Conservation (phyloP, 2,113 vertebrate genomes). For the Eira barbara region DNA sequence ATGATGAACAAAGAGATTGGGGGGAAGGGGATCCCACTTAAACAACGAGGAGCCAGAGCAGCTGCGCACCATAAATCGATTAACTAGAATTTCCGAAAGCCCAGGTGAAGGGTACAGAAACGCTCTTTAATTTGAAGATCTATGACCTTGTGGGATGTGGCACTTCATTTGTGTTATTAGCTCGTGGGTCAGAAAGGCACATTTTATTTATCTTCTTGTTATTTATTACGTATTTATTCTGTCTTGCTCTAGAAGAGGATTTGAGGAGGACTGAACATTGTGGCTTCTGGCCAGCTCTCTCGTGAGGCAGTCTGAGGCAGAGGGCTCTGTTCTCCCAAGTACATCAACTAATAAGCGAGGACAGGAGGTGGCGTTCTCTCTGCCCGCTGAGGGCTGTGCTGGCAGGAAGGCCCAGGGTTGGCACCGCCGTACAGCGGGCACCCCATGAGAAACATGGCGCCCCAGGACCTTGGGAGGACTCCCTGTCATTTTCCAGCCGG, state of each 20-base stretch:
- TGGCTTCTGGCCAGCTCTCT: constrained; percentile 48
- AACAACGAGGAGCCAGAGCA: constrained; percentile 60
- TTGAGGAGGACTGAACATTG: fast-evolving
- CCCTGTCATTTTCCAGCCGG: background rate
- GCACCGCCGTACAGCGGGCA: background rate
- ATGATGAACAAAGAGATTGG: background rate
- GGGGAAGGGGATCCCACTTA: background rate
- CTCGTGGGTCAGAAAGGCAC: constrained; percentile 70
- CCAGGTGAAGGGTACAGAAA: constrained; percentile 71
- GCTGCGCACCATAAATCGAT: constrained; percentile 67
- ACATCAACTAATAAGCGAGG: constrained; percentile 59
- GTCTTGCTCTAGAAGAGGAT: background rate
- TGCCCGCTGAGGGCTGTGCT: constrained; percentile 47
- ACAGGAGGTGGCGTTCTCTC: constrained; percentile 68
- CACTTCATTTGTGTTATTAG: constrained; percentile 74
- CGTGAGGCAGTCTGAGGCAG: constrained; percentile 72
- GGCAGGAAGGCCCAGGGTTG: constrained; percentile 31
- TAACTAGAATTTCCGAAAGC: constrained; percentile 71
- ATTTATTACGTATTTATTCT: background rate
- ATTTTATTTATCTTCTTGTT: constrained; percentile 70
- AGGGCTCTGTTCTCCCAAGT: constrained; percentile 59
- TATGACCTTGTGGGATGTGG: constrained; percentile 73
- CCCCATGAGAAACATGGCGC: background rate
- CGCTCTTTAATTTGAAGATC: constrained; percentile 73
- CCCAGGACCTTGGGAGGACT: background rate